These are phyloP conservation scores for Colinus virginianus DNA, from an alignment of 2,113 vertebrate genomes.

Conservation along the genomic window DNA sequence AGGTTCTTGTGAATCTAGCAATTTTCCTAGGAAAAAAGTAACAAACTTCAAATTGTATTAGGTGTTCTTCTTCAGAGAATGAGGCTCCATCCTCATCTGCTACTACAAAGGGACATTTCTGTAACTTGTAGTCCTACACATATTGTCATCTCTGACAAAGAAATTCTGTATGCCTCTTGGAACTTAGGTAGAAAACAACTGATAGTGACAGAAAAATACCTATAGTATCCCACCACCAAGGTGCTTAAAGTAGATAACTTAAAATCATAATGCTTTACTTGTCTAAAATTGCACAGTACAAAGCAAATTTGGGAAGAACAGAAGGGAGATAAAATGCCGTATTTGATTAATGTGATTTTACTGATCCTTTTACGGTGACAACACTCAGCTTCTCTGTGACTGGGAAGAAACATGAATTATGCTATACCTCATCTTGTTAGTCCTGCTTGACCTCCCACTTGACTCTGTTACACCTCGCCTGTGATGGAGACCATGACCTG, in stretches of 20 bases:
- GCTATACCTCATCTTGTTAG: constrained; percentile 10
- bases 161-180: not conserved
- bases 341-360: not conserved
- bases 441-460: constrained; percentile 82
- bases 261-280: not conserved
- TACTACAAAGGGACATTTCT: not conserved
- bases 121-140: not conserved
- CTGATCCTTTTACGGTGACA: not conserved
- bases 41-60: not conserved
- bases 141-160: not conserved
- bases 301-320: not conserved
- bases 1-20: not conserved
- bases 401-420: constrained; percentile 6
- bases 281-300: not conserved
- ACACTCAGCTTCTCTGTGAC: not conserved
- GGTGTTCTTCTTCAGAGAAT: not conserved
- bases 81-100: not conserved
- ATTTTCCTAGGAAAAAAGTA: not conserved
- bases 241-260: not conserved
- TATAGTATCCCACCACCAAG: not conserved
- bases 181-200: not conserved
- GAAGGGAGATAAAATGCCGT: not conserved
- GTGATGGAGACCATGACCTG: constrained; percentile 74
- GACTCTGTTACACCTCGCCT: constrained; percentile 79
- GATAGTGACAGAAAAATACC: not conserved